A percentile compares a stretch with the other conserved stretches of the same genome.
Evolutionary conservation across 1,140 invertebrate genomes (phyloP).

Genomic region (Polyergus mexicanus): DNA sequence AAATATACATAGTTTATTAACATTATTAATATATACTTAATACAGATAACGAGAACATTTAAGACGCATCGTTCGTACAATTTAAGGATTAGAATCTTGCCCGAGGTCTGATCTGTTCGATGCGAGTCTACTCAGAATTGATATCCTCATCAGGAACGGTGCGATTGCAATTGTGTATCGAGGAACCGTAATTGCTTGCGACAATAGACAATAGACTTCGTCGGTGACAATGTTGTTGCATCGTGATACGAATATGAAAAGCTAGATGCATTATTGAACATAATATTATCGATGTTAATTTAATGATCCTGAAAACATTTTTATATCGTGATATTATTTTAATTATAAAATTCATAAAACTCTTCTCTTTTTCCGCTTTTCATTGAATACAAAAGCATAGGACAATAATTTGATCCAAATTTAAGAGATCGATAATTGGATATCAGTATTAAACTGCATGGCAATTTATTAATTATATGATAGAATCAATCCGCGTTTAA

Average conservation of each 20-base stretch:
- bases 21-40: not conserved
- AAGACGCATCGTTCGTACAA: not conserved
- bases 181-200: conserved; percentile 63
- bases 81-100: conserved; percentile 31
- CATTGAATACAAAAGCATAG: not conserved
- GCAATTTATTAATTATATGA: conserved; percentile 32
- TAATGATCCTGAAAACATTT: not conserved
- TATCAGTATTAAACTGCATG: conserved; percentile 20
- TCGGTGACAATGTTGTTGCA: conserved; percentile 9
- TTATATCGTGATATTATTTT: not conserved
- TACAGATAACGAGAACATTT: not conserved
- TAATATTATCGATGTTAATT: not conserved
- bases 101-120: conserved; percentile 37
- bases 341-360: conserved; percentile 2
- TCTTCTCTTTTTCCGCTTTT: not conserved
- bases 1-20: not conserved
- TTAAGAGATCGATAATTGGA: not conserved
- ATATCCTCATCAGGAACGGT: conserved; percentile 56
- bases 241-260: conserved; percentile 17
- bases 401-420: not conserved
- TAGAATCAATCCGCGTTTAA: conserved; percentile 36
- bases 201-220: conserved; percentile 66
- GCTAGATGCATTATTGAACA: not conserved
- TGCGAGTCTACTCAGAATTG: conserved; percentile 52
- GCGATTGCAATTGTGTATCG: conserved; percentile 72